Conservation (phyloP, 1,140 invertebrate species). For the Megalopta genalis region DNA sequence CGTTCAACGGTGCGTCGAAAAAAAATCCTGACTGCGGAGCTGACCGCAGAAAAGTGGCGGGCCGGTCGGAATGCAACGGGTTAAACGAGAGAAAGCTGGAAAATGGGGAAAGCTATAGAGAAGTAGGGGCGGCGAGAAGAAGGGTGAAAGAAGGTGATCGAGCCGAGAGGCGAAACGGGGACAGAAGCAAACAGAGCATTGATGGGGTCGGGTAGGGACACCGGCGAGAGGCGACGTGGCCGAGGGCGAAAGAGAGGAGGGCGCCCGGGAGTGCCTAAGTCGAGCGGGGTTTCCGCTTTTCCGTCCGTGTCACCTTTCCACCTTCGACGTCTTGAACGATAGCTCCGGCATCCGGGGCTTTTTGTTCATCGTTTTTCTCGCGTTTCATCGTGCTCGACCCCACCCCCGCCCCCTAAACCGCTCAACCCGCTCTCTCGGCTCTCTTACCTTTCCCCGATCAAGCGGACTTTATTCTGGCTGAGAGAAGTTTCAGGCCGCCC, state of each 20-base stretch:
- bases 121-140: background rate
- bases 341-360: conserved; percentile 42
- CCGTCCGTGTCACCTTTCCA: conserved; percentile 59
- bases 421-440: background rate
- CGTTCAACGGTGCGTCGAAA: background rate
- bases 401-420: conserved; percentile 6
- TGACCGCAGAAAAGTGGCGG: background rate
- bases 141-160: background rate
- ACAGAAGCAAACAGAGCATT: conserved; percentile 19
- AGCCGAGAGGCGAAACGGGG: background rate
- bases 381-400: conserved; percentile 9
- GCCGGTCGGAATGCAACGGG: too few species aligned
- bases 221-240: background rate
- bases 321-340: conserved; percentile 56
- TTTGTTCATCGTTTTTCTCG: conserved; percentile 43
- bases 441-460: conserved; percentile 28
- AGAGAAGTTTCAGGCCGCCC: conserved; percentile 35
- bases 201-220: background rate
- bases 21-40: background rate
- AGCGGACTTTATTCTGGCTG: conserved; percentile 39
- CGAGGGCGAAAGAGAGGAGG: background rate
- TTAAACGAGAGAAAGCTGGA: background rate
- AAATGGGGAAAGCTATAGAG: too few species aligned
- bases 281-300: conserved; percentile 58
- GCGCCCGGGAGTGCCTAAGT: conserved; percentile 44